Conservation (phyloP, 1,140 invertebrate genomes). For the Chelonus insularis region DNA sequence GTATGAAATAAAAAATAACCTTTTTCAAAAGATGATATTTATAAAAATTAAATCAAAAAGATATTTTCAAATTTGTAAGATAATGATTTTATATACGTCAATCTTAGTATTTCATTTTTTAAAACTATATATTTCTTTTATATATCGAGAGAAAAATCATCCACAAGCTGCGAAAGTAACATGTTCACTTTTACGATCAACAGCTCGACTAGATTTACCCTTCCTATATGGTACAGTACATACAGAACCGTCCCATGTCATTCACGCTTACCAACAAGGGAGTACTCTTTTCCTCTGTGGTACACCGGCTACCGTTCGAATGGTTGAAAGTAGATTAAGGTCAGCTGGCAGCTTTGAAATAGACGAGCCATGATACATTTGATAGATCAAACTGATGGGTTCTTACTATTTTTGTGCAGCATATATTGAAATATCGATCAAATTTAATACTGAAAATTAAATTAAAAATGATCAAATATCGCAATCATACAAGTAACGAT, state of each 20-base stretch:
- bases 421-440: background rate
- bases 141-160: background rate
- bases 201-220: conserved; percentile 1
- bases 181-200: conserved; percentile 15
- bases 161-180: background rate
- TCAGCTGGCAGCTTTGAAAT: conserved; percentile 9
- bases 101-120: background rate
- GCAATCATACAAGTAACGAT: too few relatives aligned
- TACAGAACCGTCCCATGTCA: background rate
- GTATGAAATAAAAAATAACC: too few relatives aligned
- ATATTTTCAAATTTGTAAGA: background rate
- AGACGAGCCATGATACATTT: conserved; percentile 4
- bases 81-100: background rate
- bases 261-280: conserved; percentile 4
- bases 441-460: too few relatives aligned
- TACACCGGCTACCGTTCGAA: background rate
- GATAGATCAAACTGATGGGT: background rate
- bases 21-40: too few relatives aligned
- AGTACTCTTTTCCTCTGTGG: background rate
- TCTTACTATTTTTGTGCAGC: background rate
- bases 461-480: too few relatives aligned
- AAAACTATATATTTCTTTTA: background rate
- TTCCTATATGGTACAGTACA: background rate
- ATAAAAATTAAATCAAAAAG: background rate
- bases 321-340: conserved; percentile 16